Base-by-base conservation (phyloP, 2,888 invertebrate genomes). In the Meta bourneti region DNA sequence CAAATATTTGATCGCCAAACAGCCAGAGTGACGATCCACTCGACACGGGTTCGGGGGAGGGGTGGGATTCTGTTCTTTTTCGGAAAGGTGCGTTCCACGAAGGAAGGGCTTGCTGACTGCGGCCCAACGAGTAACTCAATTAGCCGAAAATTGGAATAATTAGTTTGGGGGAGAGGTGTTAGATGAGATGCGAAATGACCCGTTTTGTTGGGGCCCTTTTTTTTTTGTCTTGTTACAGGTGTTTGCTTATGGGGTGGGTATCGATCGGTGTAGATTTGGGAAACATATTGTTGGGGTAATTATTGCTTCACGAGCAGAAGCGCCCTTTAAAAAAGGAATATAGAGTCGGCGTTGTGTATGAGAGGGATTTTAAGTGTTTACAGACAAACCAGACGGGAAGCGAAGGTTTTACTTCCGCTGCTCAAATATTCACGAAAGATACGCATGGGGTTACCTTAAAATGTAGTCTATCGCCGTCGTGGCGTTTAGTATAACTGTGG, bases 1-100 rank as follows among this genome's bases (percentile, higher is more conserved):
- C 34, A 79, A 79, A 79, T 79, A 79, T 79, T 79, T 54, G 61
- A 79, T 79, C 79, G 49, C 9, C 61, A 54, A 61, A 16, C 61
- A 20, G 54, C 19, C 34, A 0, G 20, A 16, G 34, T 34, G 61
- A 79, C 79, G 61, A 77, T 48, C 77, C 51, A 77, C 77, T 77
- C 77, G n/a, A 77, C 61, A 16, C 61, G 5, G 11, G 61, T 61
- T 61, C 16, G 11, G 61, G 13, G 61, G 9, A 2, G 34, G 34
- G 34, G 34, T 34, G 34, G 4, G 61, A 9, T 61, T 61, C 8
- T 61, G 61, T 6, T 6, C 61, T 34, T 34, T 34, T 34, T 34
- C 34, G 34, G 34, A 61, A 9, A 61, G 61, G 61, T 11, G 61
- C 13, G 61, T 61, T 61, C 5, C 11, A 9, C 61, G 61, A 9